Conservation (phyloP, 2,888 invertebrate species). For the Oasisia sp. region DNA sequence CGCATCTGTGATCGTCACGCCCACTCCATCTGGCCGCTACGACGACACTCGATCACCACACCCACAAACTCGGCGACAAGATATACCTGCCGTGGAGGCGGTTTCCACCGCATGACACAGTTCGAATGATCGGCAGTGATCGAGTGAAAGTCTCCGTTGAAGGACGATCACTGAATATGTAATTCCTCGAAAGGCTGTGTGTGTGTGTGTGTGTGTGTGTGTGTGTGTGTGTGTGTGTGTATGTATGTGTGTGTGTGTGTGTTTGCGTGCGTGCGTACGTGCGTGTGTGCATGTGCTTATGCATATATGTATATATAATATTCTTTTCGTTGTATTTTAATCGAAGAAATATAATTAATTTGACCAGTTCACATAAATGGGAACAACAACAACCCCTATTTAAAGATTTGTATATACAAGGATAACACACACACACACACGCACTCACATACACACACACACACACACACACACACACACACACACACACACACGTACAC, state of each 20-base stretch:
- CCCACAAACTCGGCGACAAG: neutral
- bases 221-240: neutral
- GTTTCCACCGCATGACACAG: neutral
- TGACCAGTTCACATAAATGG: too few species aligned
- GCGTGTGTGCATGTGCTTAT: neutral
- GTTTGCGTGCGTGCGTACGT: neutral
- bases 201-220: neutral
- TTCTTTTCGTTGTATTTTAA: too few species aligned
- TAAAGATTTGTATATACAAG: too few species aligned
- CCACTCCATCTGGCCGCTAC: neutral
- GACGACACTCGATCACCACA: neutral
- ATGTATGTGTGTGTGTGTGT: neutral
- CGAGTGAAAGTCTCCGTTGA: neutral
- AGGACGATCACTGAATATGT: too few species aligned
- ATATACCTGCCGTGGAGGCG: neutral
- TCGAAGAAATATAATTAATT: too few species aligned
- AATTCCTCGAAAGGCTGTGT: neutral
- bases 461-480: too few species aligned
- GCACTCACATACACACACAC: too few species aligned
- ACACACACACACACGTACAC: too few species aligned
- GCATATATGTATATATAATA: too few species aligned
- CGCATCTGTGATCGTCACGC: neutral
- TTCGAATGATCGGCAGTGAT: too few species aligned
- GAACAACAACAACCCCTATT: too few species aligned
- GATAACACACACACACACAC: too few species aligned